Conservation (phyloP, 1,140 invertebrate species). For the Trichonephila inaurata region DNA sequence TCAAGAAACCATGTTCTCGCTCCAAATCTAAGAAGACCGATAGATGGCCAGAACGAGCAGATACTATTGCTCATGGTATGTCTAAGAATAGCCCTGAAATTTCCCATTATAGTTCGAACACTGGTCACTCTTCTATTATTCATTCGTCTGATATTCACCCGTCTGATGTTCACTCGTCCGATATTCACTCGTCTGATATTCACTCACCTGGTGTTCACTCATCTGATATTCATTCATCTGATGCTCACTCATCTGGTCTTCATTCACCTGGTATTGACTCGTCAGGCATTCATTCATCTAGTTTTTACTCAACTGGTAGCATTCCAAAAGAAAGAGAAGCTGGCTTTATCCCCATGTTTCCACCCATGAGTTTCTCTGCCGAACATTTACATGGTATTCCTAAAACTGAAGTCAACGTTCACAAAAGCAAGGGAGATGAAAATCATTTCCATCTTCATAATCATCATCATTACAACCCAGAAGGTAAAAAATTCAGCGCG, state of each 20-base stretch:
- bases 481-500: constrained; percentile 43
- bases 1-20: background rate
- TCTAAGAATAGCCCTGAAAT: constrained; percentile 15
- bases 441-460: constrained; percentile 68
- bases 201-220: background rate
- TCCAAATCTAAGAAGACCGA: constrained; percentile 18
- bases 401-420: background rate
- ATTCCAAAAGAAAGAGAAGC: background rate
- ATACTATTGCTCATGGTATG: constrained; percentile 47
- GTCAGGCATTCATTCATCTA: background rate
- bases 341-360: background rate
- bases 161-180: background rate
- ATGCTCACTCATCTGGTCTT: background rate
- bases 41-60: background rate
- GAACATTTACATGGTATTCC: constrained; percentile 52
- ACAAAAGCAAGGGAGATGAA: constrained; percentile 30
- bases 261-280: background rate
- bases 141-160: too few relatives aligned
- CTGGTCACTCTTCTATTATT: background rate
- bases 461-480: constrained; percentile 26
- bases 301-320: background rate
- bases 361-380: background rate
- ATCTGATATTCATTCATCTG: background rate
- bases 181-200: background rate
- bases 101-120: background rate